phyloP scores from a whole-genome alignment of 2,113 vertebrate species.

The Rutilus rutilus region DNA sequence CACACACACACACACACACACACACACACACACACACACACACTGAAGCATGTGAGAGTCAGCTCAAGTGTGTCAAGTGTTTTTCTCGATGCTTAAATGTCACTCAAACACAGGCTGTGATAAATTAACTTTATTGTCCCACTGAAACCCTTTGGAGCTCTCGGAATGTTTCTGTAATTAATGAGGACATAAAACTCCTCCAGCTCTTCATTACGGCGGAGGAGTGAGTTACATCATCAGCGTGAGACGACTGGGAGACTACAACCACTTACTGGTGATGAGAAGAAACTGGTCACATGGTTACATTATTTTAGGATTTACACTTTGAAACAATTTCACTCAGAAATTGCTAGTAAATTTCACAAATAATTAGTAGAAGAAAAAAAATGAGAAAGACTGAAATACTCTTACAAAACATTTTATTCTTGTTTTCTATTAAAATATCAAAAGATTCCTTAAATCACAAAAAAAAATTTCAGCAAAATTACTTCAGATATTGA shows the following conservation, averaged over 20 bases:
- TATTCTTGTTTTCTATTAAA: no score
- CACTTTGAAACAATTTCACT: not conserved
- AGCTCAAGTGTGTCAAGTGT: not conserved
- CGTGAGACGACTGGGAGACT: not conserved
- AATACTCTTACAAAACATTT: not conserved
- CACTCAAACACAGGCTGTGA: conserved; percentile 6
- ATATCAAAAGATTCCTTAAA: no score
- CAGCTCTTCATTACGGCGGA: conserved; percentile 12
- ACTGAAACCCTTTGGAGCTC: not conserved
- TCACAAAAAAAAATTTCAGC: no score
- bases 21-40: not conserved
- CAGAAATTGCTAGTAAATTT: not conserved
- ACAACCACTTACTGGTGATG: no score
- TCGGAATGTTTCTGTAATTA: conserved; percentile 19
- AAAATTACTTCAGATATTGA: no score
- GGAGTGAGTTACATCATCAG: conserved; percentile 10
- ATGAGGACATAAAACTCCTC: conserved; percentile 25
- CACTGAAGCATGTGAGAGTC: not conserved
- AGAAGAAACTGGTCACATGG: no score
- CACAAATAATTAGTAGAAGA: not conserved
- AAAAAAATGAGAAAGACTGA: not conserved
- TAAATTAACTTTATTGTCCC: not conserved
- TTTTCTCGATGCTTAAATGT: not conserved
- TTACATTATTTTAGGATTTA: no score
- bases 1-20: no score